Evolutionary conservation across 2,797 vertebrate species (phyloP).

Genomic region (Myotis pilosus): DNA sequence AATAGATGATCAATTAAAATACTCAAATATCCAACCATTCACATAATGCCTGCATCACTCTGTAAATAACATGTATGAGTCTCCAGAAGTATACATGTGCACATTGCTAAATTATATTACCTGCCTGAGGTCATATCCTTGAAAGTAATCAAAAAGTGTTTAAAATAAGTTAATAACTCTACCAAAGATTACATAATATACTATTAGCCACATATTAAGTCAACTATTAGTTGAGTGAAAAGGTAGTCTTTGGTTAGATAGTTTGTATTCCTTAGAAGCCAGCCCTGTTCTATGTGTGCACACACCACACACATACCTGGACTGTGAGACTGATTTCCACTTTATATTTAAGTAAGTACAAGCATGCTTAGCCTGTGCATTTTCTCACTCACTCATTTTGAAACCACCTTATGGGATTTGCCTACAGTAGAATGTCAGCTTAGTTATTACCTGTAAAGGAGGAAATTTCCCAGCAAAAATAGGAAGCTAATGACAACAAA

Average conservation of each 20-base stretch:
- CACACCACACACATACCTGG: background rate
- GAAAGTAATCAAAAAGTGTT: conserved; percentile 11
- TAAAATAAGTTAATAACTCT: conserved; percentile 33
- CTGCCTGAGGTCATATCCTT: conserved; percentile 8
- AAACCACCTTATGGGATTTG: conserved; percentile 22
- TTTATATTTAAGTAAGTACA: conserved; percentile 25
- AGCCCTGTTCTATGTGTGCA: background rate
- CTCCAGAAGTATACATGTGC: background rate
- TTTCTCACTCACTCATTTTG: conserved; percentile 45
- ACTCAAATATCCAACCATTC: conserved; percentile 13
- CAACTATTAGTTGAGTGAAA: background rate
- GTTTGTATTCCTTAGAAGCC: background rate
- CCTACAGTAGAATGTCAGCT: conserved; percentile 19
- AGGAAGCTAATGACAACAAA: conserved; percentile 46
- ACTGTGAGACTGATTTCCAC: background rate
- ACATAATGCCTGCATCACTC: background rate
- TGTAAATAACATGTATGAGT: background rate
- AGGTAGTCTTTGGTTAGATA: background rate
- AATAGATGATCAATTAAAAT: conserved; percentile 30
- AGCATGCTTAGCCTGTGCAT: conserved; percentile 11
- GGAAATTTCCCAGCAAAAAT: conserved; percentile 52
- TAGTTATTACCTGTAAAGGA: conserved; percentile 43
- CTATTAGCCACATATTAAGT: conserved; percentile 22
- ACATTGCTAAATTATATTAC: background rate
- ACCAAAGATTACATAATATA: conserved; percentile 7